Evolutionary conservation across 2,888 invertebrate species (phyloP).

Genomic region (Oeneis ivallda): DNA sequence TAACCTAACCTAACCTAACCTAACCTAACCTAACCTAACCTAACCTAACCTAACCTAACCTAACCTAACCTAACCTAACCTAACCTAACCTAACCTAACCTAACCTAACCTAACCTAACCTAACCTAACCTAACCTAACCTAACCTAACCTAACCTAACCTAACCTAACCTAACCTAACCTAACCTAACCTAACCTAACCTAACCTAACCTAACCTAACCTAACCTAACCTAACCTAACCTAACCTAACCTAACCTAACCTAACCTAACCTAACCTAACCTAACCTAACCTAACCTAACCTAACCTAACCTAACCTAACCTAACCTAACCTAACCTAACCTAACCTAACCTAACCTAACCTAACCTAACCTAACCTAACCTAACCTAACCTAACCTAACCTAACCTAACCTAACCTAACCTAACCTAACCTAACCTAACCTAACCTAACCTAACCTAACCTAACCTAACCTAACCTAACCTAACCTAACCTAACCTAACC

Average conservation of each 20-base stretch:
- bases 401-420: slow-evolving; percentile 3
- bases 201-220: slow-evolving; percentile 38
- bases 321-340: slow-evolving; percentile 38
- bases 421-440: no score
- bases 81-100: slow-evolving; percentile 39
- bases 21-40: slow-evolving; percentile 34
- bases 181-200: slow-evolving; percentile 35
- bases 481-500: no score
- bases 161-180: slow-evolving; percentile 36
- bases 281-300: slow-evolving; percentile 28
- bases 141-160: slow-evolving; percentile 39
- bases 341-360: slow-evolving; percentile 3
- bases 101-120: slow-evolving; percentile 39
- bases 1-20: slow-evolving; percentile 32
- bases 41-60: slow-evolving; percentile 37
- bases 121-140: slow-evolving; percentile 39
- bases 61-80: slow-evolving; percentile 38
- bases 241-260: slow-evolving; percentile 36
- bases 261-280: slow-evolving; percentile 39
- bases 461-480: no score
- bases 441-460: no score
- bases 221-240: slow-evolving; percentile 38
- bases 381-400: slow-evolving; percentile 3
- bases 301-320: slow-evolving; percentile 36
- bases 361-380: slow-evolving; percentile 3